Base-by-base conservation (phyloP, 35 echinoderm and acorn worm species). In the Chiridota heheva region DNA sequence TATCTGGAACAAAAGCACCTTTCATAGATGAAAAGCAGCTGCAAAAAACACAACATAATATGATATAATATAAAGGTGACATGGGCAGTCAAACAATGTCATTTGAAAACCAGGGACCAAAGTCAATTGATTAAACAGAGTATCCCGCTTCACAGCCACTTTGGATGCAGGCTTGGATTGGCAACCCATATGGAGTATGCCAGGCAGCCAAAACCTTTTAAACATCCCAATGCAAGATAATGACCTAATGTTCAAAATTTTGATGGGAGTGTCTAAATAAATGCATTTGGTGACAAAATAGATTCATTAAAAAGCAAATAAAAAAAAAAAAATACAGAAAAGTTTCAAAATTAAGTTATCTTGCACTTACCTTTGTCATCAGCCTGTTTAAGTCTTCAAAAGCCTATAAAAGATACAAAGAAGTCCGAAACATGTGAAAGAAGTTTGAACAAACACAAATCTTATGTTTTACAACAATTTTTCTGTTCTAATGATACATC, bases 311-410 rank as follows among this genome's bases (percentile, higher is more conserved):
- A n/a, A n/a, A n/a, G n/a, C n/a, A n/a, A n/a, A n/a, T n/a, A n/a
- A n/a, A n/a, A n/a, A n/a, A n/a, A n/a, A n/a, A n/a, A n/a, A n/a
- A n/a, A n/a, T n/a, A n/a, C n/a, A n/a, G n/a, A n/a, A n/a, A n/a
- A n/a, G n/a, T n/a, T n/a, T n/a, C n/a, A n/a, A n/a, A n/a, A n/a
- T n/a, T n/a, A n/a, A n/a, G n/a, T n/a, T n/a, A n/a, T n/a, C n/a
- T n/a, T 24, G 46, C 43, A 75, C 82, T 82, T 63, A 96, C 93
- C 72, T 96, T 90, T 28, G 58, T 77, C 84, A 96, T 96, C 37
- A 96, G 72, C 70, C 91, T 91, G 56, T 87, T 70, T 39, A 96
- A 65, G 64, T 96, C 93, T 91, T 96, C 82, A 96, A 96, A 96
- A 25, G 93, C 93, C 84, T 95, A 70, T 60, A 73, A 48, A 68